Percentiles rank a stretch among this genome's conserved stretches.
These are phyloP conservation scores for Zaprionus davidi DNA, from an alignment of 1,140 invertebrate species.

Conservation along the genomic window DNA sequence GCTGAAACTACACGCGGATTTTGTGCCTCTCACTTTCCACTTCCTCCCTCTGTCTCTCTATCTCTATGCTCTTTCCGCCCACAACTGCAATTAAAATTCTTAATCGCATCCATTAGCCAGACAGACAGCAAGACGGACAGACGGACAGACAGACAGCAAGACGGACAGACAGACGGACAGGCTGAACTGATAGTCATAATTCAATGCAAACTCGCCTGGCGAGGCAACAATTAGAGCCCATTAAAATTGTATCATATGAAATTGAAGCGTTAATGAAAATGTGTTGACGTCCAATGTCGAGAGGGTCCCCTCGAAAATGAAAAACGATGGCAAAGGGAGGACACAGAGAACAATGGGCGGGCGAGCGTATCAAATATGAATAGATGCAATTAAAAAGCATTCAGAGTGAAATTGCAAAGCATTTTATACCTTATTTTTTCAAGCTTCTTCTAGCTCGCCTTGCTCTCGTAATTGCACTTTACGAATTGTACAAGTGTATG, in stretches of 20 bases:
- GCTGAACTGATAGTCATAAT: conserved; percentile 9
- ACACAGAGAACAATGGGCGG: neutral
- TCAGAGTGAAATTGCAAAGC: conserved; percentile 31
- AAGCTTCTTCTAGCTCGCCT: conserved; percentile 1
- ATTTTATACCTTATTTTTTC: conserved; percentile 8
- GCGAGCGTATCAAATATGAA: conserved; percentile 22
- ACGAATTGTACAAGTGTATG: neutral
- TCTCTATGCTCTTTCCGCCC: neutral
- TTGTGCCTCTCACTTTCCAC: neutral
- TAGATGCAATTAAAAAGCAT: conserved; percentile 51
- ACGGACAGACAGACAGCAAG: neutral
- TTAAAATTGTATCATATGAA: conserved; percentile 55
- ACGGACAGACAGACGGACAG: neutral
- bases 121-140: neutral
- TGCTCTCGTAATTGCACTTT: conserved; percentile 23
- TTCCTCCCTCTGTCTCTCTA: neutral
- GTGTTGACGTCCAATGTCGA: conserved; percentile 29
- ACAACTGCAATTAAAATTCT: conserved; percentile 44
- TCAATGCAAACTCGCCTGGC: conserved; percentile 13
- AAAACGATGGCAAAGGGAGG: neutral
- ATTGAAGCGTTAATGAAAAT: conserved; percentile 54
- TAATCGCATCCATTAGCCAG: conserved; percentile 44
- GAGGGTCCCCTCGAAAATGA: neutral
- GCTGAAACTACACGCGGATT: conserved; percentile 36
- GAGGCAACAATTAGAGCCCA: conserved; percentile 48